Evolutionary conservation across 2,113 vertebrate species (phyloP), one percentile per base, ranked within the genome.

Genomic region (Lontra canadensis): DNA sequence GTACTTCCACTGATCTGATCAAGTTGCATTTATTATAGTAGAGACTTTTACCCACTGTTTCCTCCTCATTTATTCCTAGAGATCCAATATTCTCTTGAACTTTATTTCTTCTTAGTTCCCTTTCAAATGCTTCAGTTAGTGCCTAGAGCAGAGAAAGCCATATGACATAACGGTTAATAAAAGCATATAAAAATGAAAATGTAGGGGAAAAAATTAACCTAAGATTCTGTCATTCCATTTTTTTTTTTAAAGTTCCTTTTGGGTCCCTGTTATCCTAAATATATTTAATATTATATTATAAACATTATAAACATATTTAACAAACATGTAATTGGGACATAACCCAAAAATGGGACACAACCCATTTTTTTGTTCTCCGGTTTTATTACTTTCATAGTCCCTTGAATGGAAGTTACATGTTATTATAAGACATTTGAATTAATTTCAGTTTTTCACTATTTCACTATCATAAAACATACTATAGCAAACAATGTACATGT

Each of bases 81-180:
- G 99, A 93, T 67, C 98, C 98, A 10, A 87, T 52, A 85, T 89
- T 98, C 96, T 99, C 98, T 96, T 97, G 98, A 31, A 98, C 98
- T 98, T 99, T 98, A 82, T 98, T 99, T 98, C 98, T 98, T 98
- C 98, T 99, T 88, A 99, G 71, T 96, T 99, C 99, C 76, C 99
- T 98, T 98, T 99, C 98, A 61, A 99, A 99, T 90, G 98, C 98
- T 85, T 99, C 98, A 47, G 94, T 98, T 42, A 99, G 90, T 74
- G 98, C 85, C 99, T 99, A 97, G 82, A 98, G 96, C 95, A 93
- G 95, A 97, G n/a, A 97, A 98, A 25, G 21, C 18, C 78, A 34
- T 55, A 67, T 44, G 55, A 88, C 20, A 80, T 86, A 74, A 63
- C 5, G 89, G 55, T 39, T 87, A 67, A 39, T 79, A 85, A 80